phyloP scores from a whole-genome alignment of 35 echinoderm and acorn worm species.

The Hemicentrotus pulcherrimus region DNA sequence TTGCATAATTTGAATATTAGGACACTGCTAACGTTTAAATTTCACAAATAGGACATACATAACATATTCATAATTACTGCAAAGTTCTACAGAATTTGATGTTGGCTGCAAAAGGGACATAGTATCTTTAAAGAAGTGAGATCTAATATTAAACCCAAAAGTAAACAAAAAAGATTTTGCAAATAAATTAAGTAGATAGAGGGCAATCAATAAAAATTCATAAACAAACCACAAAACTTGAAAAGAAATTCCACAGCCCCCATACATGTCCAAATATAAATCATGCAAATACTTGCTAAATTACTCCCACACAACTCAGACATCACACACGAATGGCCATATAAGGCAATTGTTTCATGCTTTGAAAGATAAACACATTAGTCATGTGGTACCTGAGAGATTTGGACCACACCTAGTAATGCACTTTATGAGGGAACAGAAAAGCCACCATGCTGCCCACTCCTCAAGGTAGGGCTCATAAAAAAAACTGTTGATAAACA shows the following conservation, averaged over 20 bases:
- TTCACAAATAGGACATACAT: too few species aligned
- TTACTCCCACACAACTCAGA: neutral
- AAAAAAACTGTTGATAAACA: neutral
- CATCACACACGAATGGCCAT: neutral
- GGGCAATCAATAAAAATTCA: neutral
- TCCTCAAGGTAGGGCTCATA: neutral
- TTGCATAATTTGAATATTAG: too few species aligned
- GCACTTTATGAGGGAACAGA: neutral
- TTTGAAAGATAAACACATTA: neutral
- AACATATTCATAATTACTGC: too few species aligned
- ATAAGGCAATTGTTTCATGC: neutral
- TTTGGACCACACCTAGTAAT: neutral
- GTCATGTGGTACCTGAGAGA: neutral
- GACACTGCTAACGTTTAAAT: too few species aligned
- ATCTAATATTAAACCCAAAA: too few species aligned
- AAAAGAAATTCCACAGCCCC: neutral
- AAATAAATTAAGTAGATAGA: too few species aligned
- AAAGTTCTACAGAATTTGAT: too few species aligned
- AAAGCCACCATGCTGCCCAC: neutral
- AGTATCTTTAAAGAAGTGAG: too few species aligned
- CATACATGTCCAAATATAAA: neutral
- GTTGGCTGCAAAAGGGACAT: too few species aligned
- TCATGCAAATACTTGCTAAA: neutral
- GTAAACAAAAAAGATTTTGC: too few species aligned
- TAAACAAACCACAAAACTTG: neutral